These are phyloP conservation scores for Anoplophora glabripennis DNA, from an alignment of 1,140 invertebrate species.

Conservation along the genomic window DNA sequence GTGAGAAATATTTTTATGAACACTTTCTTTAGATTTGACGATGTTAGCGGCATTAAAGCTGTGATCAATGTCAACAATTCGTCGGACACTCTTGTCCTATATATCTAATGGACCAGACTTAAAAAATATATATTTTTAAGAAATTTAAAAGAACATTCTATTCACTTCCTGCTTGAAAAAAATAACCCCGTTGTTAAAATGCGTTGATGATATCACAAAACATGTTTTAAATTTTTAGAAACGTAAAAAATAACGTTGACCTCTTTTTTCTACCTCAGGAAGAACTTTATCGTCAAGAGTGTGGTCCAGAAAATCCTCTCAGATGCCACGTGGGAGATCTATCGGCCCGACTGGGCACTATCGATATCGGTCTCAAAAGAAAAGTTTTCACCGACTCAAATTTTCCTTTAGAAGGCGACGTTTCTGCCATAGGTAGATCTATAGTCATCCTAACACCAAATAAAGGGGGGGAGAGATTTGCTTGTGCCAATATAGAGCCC, in stretches of 20 bases:
- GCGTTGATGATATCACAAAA: no score
- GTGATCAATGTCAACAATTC: no score
- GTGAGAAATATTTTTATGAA: no score
- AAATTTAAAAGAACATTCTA: no score
- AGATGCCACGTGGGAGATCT: conserved; percentile 93
- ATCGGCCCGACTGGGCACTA: conserved; percentile 77
- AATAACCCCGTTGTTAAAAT: no score
- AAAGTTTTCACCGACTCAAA: conserved; percentile 82
- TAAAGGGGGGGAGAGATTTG: conserved; percentile 67
- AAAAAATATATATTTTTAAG: no score
- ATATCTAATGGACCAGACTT: no score
- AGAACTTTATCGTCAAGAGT: conserved; percentile 83
- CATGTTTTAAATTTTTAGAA: no score
- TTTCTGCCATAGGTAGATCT: conserved; percentile 78
- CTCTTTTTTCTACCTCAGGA: conserved; percentile 53
- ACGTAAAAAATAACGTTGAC: background rate
- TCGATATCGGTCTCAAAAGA: conserved; percentile 75
- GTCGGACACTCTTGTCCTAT: no score
- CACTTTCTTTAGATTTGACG: no score
- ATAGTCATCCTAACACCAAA: conserved; percentile 81
- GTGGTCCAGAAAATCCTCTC: conserved; percentile 79
- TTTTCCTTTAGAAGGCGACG: conserved; percentile 76
- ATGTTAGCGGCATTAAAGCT: no score
- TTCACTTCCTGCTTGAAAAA: no score
- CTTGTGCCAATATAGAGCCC: conserved; percentile 88